Evolutionary conservation across 2,797 vertebrate species (phyloP).

Genomic region (Spondyliosoma cantharus): DNA sequence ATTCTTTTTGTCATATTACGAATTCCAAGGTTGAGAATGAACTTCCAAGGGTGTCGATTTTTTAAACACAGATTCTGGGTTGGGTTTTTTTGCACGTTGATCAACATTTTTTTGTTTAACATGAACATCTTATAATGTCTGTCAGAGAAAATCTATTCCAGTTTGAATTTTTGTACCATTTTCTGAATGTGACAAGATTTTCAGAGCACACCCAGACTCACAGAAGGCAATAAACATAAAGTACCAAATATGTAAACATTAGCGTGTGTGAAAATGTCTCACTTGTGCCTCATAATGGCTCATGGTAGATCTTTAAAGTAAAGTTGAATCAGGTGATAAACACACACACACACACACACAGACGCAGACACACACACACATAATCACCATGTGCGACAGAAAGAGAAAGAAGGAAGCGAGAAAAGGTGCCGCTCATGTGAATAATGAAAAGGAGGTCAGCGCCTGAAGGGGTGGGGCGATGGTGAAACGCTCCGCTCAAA

Average conservation of each 20-base stretch:
- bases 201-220: not conserved
- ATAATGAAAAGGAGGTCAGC: slow-evolving; percentile 79
- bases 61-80: too few relatives aligned
- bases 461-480: slow-evolving; percentile 67
- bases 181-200: slow-evolving; percentile 16
- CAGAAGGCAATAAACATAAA: not conserved
- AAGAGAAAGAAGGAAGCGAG: slow-evolving; percentile 38
- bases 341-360: slow-evolving; percentile 8
- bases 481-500: slow-evolving; percentile 59
- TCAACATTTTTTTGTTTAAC: not conserved
- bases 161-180: slow-evolving; percentile 2
- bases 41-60: not conserved
- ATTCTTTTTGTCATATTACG: not conserved
- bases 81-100: not conserved
- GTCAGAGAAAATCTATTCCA: slow-evolving; percentile 5
- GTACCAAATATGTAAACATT: slow-evolving; percentile 16
- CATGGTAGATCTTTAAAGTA: not conserved
- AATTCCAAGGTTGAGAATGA: not conserved
- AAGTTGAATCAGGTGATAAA: not conserved
- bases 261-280: not conserved
- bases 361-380: not conserved
- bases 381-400: not conserved
- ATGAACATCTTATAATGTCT: not conserved
- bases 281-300: not conserved
- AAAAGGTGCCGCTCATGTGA: slow-evolving; percentile 72